Base-by-base conservation (phyloP, 2,113 vertebrate species). In the Lampris incognitus region DNA sequence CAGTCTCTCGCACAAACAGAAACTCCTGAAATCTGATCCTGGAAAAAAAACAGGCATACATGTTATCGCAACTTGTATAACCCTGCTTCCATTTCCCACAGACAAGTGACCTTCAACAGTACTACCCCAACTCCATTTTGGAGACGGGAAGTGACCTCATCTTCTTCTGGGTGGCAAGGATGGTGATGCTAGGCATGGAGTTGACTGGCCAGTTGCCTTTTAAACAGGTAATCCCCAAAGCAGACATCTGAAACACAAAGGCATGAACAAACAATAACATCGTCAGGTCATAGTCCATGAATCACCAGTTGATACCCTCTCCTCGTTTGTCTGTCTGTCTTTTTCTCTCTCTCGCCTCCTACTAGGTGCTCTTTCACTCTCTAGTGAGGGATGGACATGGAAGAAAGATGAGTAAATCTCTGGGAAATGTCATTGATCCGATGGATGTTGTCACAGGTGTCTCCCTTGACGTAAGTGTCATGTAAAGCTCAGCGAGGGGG, bases 161-260 rank as follows among this genome's bases (percentile, higher is more conserved):
- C 58, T 97, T 97, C 88, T 98, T 98, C 86, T 98, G 96, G 96
- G 97, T 97, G 37, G 96, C 97, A 0, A 90, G 96, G 46, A 97
- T 98, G 97, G 96, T 96, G 13, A 97, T 97, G 96, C 84, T 98
- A 0, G 96, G 96, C 49, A 92, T 93, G 1, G 95, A 95, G 76
- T 92, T 98, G 76, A 97, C 96, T 0, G 95, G 95, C 56, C 93
- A 93, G 76, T 84, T 97, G 24, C 96, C 96, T 5, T 98, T 98
- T 78, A 93, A 87, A 86, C 94, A 97, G 94, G 96, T 97, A 56
- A 6, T 3, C 11, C 39, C 24, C 24, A 24, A 24, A 24, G 24
- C 24, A 0, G 24, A 24, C 24, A 24, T 24, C 24, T 24, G 24
- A 24, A 24, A 24, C 24, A 24, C 24, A 24, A 24, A 24, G 24